Evolutionary conservation across 2,888 invertebrate species (phyloP), one percentile per base, ranked within the genome.

Genomic region (Dromius quadrimaculatus): DNA sequence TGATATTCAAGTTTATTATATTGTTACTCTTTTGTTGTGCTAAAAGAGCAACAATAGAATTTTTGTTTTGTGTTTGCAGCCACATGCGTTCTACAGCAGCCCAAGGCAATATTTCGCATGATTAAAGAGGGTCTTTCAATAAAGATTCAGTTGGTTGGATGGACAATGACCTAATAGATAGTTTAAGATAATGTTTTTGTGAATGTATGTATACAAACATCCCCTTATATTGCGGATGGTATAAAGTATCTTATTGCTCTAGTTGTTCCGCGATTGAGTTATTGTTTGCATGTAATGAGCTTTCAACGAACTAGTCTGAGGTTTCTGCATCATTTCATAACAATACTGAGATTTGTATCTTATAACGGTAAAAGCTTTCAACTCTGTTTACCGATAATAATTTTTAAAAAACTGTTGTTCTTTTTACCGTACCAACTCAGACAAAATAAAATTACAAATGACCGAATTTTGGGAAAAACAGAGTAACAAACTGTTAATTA

Each of bases 111-210:
- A 11, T 3, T 9, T 19, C 8, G 17, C 20, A 1, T 19, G 11
- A 11, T 34, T 4, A n/a, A 8, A 59, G 59, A 59, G 20, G 34
- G 17, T 13, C 15, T 41, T 6, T 11, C 1, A 28, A 28, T 1
- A 28, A 6, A 8, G 28, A 8, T 59, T n/a, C 1, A 34, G 15
- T 19, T 70, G 70, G 36, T 5, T 23, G 34, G 15, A 20, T 70
- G 70, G 11, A 62, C 34, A 50, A 70, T 36, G 47, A 47, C 36
- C 70, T 70, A 70, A 70, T 70, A 70, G 61, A 70, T 70, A 70
- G 70, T 70, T 70, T 70, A 70, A 70, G 70, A 70, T 70, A 70
- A 70, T 70, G 70, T 70, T 70, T 45, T 70, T 70, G 70, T 62
- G 28, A 50, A 22, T 61, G 36, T 38, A 36, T 69, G 61, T 69